Evolutionary conservation across 2,888 invertebrate genomes (phyloP), one percentile per base, ranked within the genome.

Genomic region (Brachynemurus nebulosus): DNA sequence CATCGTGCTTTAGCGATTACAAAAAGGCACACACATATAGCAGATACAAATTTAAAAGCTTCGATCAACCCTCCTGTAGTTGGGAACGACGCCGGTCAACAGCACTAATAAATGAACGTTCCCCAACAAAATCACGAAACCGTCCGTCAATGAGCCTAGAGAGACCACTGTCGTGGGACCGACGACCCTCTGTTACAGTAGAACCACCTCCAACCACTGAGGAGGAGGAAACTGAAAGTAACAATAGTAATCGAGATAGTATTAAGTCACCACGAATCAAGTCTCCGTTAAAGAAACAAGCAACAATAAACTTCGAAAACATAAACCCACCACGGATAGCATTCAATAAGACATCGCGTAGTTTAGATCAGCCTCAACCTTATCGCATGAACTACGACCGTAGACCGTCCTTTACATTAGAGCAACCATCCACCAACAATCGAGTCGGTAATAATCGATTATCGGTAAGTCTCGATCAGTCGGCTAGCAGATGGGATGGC

Each of bases 1-100:
- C 61, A 38, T 65, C 65, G 12, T 64, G 65, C 50, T 61, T 61
- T 45, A 55, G 58, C 2, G 62, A 62, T 44, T 14, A 43, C n/a
- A 23, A 19, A n/a, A 11, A 16, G 12, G 23, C 25, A 19, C 16
- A 14, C 16, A 23, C 18, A 20, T 25, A 27, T 18, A 23, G 17
- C 17, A 14, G 43, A 37, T 16, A 9, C 35, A 37, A 64, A 50
- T 64, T 62, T 51, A 60, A 58, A 45, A 64, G 63, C 49, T 61
- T 62, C 52, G 64, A 64, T 42, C 61, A 62, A 46, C 54, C 57
- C 14, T 48, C 44, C 7, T 40, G 47, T 18, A 51, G 50, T 37
- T 48, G 47, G 45, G 59, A 55, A 41, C 50, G 59, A 16, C 57
- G 57, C 48, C 54, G 52, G 34, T 57, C 59, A 38, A 52, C 59